phyloP scores from a whole-genome alignment of 2,113 vertebrate species.

The Myocastor coypus region DNA sequence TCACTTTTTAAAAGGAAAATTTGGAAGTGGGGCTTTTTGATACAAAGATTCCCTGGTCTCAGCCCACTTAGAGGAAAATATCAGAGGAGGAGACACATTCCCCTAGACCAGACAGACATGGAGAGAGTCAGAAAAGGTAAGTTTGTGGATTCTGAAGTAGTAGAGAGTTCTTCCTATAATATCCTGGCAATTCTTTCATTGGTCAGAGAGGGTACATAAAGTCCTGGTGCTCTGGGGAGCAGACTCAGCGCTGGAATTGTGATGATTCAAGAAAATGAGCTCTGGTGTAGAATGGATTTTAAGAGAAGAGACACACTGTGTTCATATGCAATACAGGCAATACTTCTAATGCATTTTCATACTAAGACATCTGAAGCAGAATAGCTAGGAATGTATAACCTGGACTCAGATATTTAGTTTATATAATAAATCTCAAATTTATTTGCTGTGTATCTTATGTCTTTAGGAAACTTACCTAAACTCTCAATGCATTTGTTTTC shows the following conservation, averaged over 20 bases:
- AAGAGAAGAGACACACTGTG: not conserved
- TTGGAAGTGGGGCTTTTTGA: slow-evolving; percentile 13
- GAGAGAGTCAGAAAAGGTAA: slow-evolving; percentile 17
- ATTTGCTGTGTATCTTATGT: not conserved
- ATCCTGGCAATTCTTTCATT: not conserved
- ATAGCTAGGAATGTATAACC: not conserved
- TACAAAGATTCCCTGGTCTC: not conserved
- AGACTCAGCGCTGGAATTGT: not conserved
- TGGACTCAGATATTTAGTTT: not conserved
- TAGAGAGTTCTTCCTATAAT: no score
- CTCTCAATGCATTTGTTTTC: not conserved
- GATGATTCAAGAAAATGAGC: not conserved
- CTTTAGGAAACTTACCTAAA: not conserved
- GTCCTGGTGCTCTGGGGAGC: no score
- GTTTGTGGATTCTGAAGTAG: not conserved
- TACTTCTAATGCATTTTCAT: not conserved
- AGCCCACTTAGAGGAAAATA: not conserved
- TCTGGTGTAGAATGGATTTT: not conserved
- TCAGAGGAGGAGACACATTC: not conserved
- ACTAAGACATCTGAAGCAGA: not conserved
- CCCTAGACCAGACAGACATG: no score
- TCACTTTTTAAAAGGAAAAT: not conserved
- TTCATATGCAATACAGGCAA: not conserved
- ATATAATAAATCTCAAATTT: not conserved
- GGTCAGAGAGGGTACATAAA: fast-evolving